Base-by-base conservation (phyloP, 2,113 vertebrate species). In the Gracilinanus agilis region DNA sequence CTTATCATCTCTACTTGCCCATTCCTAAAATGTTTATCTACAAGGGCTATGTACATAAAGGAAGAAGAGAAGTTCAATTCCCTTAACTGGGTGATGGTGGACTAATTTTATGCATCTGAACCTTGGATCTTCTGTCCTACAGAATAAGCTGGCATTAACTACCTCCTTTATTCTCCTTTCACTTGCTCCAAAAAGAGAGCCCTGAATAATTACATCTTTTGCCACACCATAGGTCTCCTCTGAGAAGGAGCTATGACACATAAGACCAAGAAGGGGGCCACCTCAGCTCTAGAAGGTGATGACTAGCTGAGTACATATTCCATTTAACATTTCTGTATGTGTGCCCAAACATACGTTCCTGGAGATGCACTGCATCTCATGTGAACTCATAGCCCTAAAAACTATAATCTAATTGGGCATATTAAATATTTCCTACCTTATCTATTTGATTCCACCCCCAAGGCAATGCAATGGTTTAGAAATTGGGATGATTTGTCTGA, bases 401-500 rank as follows among this genome's bases (percentile, higher is more conserved):
- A 98, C 97, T 97, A 95, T 97, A 96, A 96, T 96, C 97, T 98
- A 97, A 97, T 98, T 98, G 97, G 97, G 97, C 97, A 98, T 44
- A 96, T 55, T 92, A 96, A 96, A 94, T 90, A 98, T 34, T 89
- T 97, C 97, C 0, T 0, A 95, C 54, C 96, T 98, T 97, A 97
- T 97, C 97, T 97, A 83, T 90, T 98, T 97, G 97, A 95, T 95
- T 98, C 98, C 96, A 93, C 90, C 95, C 97, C 97, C 96, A 98
- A 98, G 98, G 98, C 98, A 97, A 96, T 96, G 97, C 97, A 96
- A 98, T 96, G 96, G 97, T 98, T 97, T 97, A 97, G 96, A 98
- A 98, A 97, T 92, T 93, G 89, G 95, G 90, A n/a, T 90, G 53
- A 55, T 92, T 94, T 89, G 91, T 92, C 97, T 98, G 97, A 97